Conservation (phyloP, 2,113 vertebrate species). For the Hylia prasina region DNA sequence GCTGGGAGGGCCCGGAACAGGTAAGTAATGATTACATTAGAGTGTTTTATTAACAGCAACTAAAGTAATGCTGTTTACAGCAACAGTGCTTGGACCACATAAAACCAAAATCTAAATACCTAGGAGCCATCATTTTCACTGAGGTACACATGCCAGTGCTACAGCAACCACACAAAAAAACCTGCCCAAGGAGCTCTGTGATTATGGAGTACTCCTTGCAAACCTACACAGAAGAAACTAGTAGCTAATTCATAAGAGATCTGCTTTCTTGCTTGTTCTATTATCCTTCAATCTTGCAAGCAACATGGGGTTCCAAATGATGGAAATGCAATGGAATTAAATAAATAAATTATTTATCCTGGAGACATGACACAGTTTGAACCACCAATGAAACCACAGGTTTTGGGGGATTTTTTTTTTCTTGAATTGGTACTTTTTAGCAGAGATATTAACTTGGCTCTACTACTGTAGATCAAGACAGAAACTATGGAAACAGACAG, state of each 20-base stretch:
- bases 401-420: neutral
- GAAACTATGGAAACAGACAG: neutral
- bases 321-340: neutral
- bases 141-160: neutral
- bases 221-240: neutral
- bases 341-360: neutral
- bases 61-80: conserved; percentile 3
- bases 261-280: neutral
- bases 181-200: neutral
- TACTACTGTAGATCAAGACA: neutral
- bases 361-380: neutral
- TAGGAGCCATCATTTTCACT: neutral
- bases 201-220: neutral
- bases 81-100: neutral
- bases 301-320: neutral
- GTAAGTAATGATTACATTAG: conserved; percentile 41
- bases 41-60: neutral
- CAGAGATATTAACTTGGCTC: neutral
- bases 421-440: neutral
- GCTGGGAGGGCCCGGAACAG: neutral
- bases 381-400: neutral
- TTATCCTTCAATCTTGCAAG: neutral
- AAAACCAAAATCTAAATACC: neutral
- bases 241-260: neutral
- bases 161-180: neutral